phyloP scores from a whole-genome alignment of 2,888 invertebrate genomes.

The Patella ulyssiponensis region DNA sequence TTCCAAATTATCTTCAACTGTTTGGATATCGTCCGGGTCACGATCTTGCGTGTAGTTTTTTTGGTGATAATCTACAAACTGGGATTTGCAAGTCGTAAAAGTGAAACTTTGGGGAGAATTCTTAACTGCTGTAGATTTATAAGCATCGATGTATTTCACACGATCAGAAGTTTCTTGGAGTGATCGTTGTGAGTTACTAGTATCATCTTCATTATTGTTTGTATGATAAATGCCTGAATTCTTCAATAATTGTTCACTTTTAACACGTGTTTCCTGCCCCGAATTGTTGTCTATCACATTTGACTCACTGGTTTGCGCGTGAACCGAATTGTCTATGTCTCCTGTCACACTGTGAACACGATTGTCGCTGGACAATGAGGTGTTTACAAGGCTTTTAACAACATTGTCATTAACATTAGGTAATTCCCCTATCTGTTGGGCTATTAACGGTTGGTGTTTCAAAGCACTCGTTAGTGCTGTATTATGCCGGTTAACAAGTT shows the following conservation, averaged over 20 bases:
- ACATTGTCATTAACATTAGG: not conserved
- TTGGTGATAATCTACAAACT: constrained; percentile 25
- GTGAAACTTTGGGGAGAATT: constrained; percentile 28
- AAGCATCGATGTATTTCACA: constrained; percentile 24
- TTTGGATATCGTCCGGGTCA: not conserved
- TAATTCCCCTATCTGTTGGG: not conserved
- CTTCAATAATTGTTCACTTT: not conserved
- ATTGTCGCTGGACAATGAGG: not conserved
- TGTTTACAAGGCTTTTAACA: not conserved
- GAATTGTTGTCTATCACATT: not conserved
- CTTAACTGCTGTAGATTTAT: constrained; percentile 26
- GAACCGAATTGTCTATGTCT: not conserved
- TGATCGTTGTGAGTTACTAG: not conserved
- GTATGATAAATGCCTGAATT: not conserved
- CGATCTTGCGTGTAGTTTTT: constrained; percentile 17
- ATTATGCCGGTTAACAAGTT: not conserved
- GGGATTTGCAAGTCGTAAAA: constrained; percentile 25
- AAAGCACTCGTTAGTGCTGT: too few species aligned
- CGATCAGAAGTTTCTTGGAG: not conserved
- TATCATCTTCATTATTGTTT: not conserved
- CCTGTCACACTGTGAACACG: not conserved
- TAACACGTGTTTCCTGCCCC: not conserved
- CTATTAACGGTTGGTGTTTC: not conserved
- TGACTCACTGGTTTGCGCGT: not conserved
- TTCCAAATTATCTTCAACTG: constrained; percentile 17